phyloP scores from a whole-genome alignment of 2,113 vertebrate species.

The Trematomus loennbergii region DNA sequence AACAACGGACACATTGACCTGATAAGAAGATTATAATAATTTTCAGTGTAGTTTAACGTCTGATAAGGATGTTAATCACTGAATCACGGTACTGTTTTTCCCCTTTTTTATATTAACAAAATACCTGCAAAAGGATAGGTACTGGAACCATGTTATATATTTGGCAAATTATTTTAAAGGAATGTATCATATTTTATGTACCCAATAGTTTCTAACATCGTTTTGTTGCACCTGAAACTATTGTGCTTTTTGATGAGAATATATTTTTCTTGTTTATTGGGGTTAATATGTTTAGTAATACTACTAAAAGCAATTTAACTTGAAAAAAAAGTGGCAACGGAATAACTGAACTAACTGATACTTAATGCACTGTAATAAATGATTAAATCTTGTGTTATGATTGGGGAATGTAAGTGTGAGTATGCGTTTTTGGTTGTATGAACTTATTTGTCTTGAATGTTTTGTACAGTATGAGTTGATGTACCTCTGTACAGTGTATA shows the following conservation, averaged over 20 bases:
- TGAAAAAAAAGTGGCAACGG: constrained; percentile 36
- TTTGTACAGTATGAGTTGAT: constrained; percentile 42
- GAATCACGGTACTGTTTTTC: constrained; percentile 45
- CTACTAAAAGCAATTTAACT: constrained; percentile 87
- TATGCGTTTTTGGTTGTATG: constrained; percentile 6
- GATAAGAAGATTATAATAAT: background rate
- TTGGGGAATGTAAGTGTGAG: background rate
- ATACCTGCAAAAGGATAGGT: constrained; percentile 31
- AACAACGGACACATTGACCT: background rate
- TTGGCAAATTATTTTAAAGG: constrained; percentile 51
- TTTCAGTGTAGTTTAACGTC: constrained; percentile 10
- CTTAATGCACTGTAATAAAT: constrained; percentile 56
- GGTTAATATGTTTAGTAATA: constrained; percentile 62
- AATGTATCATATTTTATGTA: constrained; percentile 55
- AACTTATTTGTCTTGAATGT: background rate
- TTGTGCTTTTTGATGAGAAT: constrained; percentile 39
- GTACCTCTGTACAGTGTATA: constrained; percentile 56
- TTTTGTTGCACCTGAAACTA: constrained; percentile 51
- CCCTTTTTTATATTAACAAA: constrained; percentile 10
- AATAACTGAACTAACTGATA: constrained; percentile 71
- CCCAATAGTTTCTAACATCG: constrained; percentile 58
- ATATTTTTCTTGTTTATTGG: constrained; percentile 13
- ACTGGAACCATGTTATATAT: constrained; percentile 46
- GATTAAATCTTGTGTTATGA: constrained; percentile 15
- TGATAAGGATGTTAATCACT: constrained; percentile 21